phyloP scores from a whole-genome alignment of 2,797 vertebrate species.

The Coregonus ussuriensis region DNA sequence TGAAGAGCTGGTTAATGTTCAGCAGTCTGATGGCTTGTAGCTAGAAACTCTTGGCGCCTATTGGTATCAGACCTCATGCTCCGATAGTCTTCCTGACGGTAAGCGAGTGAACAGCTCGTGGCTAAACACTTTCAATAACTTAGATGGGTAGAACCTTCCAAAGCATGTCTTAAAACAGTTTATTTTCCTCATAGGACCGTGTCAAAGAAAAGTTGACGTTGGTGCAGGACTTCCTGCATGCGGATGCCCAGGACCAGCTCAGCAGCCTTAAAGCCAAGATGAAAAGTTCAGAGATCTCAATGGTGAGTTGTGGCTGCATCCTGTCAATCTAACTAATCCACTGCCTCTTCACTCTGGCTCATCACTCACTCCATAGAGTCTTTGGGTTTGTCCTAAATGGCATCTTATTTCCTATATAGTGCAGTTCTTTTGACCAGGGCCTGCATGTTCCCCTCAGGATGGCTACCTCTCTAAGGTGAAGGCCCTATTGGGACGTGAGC shows the following conservation, averaged over 20 bases:
- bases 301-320: conserved; percentile 67
- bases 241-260: conserved; percentile 83
- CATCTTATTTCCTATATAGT: too few relatives aligned
- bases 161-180: not conserved
- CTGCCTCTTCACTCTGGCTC: not conserved
- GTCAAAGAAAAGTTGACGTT: conserved; percentile 88
- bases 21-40: too few relatives aligned
- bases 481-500: conserved; percentile 83
- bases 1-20: too few relatives aligned
- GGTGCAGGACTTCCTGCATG: conserved; percentile 86
- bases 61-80: too few relatives aligned
- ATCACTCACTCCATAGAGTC: not conserved
- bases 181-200: conserved; percentile 76
- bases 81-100: too few relatives aligned
- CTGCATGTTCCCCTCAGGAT: conserved; percentile 72
- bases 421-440: not conserved
- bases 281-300: conserved; percentile 85
- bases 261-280: conserved; percentile 85
- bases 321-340: not conserved
- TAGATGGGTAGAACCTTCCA: conserved; percentile 10
- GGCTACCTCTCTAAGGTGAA: conserved; percentile 90
- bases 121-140: not conserved
- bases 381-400: too few relatives aligned
- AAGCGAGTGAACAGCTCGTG: too few relatives aligned
- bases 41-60: too few relatives aligned